Percentiles rank a stretch among this genome's conserved stretches.
phyloP scores from a whole-genome alignment of 2,888 invertebrate species.

The Alloplasta piceator region DNA sequence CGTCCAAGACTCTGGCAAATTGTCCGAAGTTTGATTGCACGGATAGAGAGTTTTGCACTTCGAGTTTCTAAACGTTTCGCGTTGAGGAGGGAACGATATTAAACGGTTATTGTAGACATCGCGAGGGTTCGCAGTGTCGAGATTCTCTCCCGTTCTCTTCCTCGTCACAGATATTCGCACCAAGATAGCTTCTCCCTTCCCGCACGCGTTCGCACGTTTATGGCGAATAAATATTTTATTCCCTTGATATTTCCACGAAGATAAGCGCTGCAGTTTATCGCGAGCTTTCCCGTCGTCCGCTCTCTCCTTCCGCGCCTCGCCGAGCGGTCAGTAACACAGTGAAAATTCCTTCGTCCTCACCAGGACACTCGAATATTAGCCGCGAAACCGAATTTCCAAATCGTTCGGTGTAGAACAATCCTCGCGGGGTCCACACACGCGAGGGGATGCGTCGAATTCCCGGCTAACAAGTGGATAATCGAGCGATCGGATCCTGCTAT shows the following conservation, averaged over 20 bases:
- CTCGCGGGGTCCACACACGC: not conserved
- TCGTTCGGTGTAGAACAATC: slow-evolving; percentile 7
- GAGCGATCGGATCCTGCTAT: slow-evolving; percentile 21
- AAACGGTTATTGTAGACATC: slow-evolving; percentile 59
- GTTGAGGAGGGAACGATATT: slow-evolving; percentile 55
- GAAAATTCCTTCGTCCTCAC: slow-evolving; percentile 60
- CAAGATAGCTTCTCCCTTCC: slow-evolving; percentile 14
- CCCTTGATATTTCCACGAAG: slow-evolving; percentile 60
- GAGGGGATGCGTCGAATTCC: slow-evolving; percentile 3
- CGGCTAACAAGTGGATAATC: slow-evolving; percentile 47
- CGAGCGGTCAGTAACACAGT: slow-evolving; percentile 62
- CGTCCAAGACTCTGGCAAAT: slow-evolving; percentile 49
- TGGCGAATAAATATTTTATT: slow-evolving; percentile 75
- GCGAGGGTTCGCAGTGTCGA: slow-evolving; percentile 4
- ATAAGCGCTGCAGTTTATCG: slow-evolving; percentile 57
- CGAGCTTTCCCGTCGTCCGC: slow-evolving; percentile 37
- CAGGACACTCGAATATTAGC: slow-evolving; percentile 55
- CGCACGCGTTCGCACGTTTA: slow-evolving; percentile 64
- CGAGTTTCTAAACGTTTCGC: slow-evolving; percentile 58
- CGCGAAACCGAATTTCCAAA: slow-evolving; percentile 56
- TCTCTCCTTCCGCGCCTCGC: not conserved
- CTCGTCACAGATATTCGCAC: not conserved
- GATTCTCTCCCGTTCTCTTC: slow-evolving; percentile 29
- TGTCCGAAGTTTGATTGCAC: slow-evolving; percentile 22
- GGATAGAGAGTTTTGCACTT: slow-evolving; percentile 33